These are phyloP conservation scores for Meghimatium bilineatum DNA, from an alignment of 2,888 invertebrate species.

Conservation along the genomic window DNA sequence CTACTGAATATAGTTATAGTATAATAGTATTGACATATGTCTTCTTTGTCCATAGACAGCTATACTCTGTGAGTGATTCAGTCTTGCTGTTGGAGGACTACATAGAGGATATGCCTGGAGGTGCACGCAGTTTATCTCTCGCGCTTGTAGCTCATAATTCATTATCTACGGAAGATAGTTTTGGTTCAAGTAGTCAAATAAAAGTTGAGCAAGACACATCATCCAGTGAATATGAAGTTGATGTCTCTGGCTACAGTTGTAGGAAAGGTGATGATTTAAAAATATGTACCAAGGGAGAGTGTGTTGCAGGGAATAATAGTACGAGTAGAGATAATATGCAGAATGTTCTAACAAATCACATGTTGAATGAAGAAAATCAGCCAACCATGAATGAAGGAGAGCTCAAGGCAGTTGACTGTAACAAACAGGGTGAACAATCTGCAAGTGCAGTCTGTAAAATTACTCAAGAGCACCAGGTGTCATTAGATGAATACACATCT, in stretches of 20 bases:
- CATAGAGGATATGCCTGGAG: not conserved
- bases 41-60: constrained; percentile 35
- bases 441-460: not conserved
- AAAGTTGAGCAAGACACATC: not conserved
- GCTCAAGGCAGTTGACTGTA: not conserved
- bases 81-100: constrained; percentile 37
- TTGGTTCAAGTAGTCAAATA: not conserved
- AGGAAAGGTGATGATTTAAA: not conserved
- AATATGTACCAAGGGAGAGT: not conserved
- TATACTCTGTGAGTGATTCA: constrained; percentile 44
- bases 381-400: not conserved
- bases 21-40: not conserved
- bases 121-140: not conserved
- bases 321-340: not conserved
- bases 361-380: not conserved
- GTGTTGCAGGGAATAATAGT: not conserved
- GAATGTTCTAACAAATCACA: not conserved
- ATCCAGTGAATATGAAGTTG: not conserved
- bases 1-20: not conserved
- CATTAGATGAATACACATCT: not conserved
- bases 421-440: not conserved
- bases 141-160: no score
- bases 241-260: not conserved
- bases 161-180: not conserved
- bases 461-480: not conserved